Percentiles rank a stretch among this genome's conserved stretches.
Conservation (phyloP, 2,888 invertebrate species). For the Resseliella maxima region DNA sequence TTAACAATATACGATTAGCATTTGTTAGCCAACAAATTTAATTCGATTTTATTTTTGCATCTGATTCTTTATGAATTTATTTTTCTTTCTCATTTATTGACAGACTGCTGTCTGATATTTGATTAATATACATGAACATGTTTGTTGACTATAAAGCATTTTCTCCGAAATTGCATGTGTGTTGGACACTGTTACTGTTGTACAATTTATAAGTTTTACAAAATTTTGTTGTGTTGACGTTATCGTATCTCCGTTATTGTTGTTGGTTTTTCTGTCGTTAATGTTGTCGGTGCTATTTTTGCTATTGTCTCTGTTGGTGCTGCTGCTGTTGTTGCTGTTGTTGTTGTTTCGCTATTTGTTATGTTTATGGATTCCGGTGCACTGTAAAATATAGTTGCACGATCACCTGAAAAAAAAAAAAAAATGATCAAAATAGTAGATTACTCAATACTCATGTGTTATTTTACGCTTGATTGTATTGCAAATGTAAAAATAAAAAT, state of each 20-base stretch:
- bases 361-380: constrained; percentile 1
- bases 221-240: no score
- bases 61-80: background rate
- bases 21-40: background rate
- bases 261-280: no score
- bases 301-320: background rate
- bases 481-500: background rate
- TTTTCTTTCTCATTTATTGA: background rate
- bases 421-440: background rate
- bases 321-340: background rate
- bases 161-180: no score
- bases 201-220: no score
- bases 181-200: no score
- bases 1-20: constrained; percentile 40
- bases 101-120: no score
- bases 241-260: no score
- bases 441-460: background rate
- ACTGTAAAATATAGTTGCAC: constrained; percentile 27
- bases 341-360: no score
- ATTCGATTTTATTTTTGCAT: background rate
- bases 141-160: no score
- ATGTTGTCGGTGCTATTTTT: no score
- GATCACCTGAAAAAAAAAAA: background rate
- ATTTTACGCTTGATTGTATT: background rate
- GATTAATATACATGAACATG: no score